Evolutionary conservation across 2,888 invertebrate genomes (phyloP), one percentile per base, ranked within the genome.

Genomic region (Stenichneumon culpator): DNA sequence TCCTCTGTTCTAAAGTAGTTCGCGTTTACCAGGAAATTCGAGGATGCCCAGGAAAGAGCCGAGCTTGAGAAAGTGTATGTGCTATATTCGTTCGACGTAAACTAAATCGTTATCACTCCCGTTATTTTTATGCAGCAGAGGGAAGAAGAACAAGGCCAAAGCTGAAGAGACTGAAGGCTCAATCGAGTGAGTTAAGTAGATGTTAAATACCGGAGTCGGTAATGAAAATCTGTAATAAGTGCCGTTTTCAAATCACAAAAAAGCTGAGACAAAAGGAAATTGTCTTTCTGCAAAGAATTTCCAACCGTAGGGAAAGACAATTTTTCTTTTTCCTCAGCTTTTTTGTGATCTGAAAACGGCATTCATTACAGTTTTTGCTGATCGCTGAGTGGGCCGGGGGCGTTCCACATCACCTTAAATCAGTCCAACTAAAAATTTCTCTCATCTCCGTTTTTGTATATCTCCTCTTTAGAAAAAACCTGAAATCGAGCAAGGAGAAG

Each of bases 1-100:
- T 52, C 47, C 16, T 65, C 44, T 19, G 25, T 77, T 65, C 14
- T 63, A 52, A 52, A 28, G 5, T 32, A 9, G 2, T 14, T 22
- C 19, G 57, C n/a, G 19, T 74, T 52, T 83, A 19, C 0, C 36
- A 87, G 83, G 57, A 79, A 77, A 80, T 82, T 87, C 28, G 69
- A 83, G 28, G 79, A 75, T 36, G 80, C 73, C n/a, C 60, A 72
- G 16, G 78, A 85, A 50, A 39, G 44, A 57, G 67, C 57, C 0
- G 50, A 11, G 32, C 32, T 67, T 14, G 67, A 19, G 19, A 63
- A 73, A 72, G 50, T 70, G 85, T 85, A 77, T 22, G 85, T 77
- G 11, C 14, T 32, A 16, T 32, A 60, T 52, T 52, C 3, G 22
- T 36, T 11, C 11, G 47, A 28, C n/a, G 7, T 16, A 4, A 16